A percentile compares a stretch with the other conserved stretches of the same genome.
phyloP scores from a whole-genome alignment of 2,888 invertebrate species.

The Meteorus cinctellus region DNA sequence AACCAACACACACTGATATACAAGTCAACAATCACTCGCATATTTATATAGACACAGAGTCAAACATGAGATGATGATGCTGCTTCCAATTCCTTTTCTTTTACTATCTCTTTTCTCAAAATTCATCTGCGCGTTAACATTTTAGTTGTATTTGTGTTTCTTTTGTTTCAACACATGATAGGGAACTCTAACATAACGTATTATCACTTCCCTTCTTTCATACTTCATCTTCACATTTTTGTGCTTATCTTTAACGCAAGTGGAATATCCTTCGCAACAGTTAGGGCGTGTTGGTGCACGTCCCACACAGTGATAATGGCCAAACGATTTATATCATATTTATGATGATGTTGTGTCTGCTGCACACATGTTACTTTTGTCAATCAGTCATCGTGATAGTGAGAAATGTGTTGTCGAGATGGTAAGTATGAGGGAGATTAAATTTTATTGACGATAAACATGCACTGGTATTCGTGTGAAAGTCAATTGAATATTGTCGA shows the following conservation, averaged over 20 bases:
- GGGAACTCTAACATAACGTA: neutral
- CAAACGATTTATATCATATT: neutral
- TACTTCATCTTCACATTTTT: neutral
- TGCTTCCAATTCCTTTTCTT: neutral
- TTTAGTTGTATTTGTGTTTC: neutral
- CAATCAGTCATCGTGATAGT: constrained; percentile 8
- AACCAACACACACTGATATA: neutral
- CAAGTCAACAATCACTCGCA: constrained; percentile 4
- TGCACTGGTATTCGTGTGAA: too few relatives aligned
- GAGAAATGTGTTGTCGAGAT: too few relatives aligned
- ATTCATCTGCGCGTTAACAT: neutral
- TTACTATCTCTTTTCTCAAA: neutral
- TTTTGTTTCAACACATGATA: constrained; percentile 1
- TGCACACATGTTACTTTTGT: constrained; percentile 10
- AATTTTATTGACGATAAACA: too few relatives aligned
- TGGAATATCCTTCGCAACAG: neutral
- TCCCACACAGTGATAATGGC: neutral
- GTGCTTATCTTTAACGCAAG: neutral
- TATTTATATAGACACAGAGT: neutral
- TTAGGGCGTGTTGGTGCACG: neutral
- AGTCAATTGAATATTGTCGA: too few relatives aligned
- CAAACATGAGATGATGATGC: constrained; percentile 10
- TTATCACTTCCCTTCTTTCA: neutral
- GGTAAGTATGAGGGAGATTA: too few relatives aligned
- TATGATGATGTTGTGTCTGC: neutral